phyloP scores from a whole-genome alignment of 2,113 vertebrate species.

The Silurus asotus region DNA sequence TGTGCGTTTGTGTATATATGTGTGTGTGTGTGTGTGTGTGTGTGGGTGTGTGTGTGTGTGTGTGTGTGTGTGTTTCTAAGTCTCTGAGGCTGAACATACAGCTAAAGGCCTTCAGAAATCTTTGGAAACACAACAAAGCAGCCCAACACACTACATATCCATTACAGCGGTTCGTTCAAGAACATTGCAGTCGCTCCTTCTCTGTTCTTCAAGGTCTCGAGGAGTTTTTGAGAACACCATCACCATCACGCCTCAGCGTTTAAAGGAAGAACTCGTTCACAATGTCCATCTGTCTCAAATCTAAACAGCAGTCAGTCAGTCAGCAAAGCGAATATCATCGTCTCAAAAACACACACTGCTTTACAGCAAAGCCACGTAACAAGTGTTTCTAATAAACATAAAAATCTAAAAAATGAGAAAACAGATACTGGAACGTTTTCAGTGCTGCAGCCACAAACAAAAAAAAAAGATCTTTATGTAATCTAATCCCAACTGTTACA shows the following conservation, averaged over 20 bases:
- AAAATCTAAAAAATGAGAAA: background rate
- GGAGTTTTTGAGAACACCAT: background rate
- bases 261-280: background rate
- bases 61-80: background rate
- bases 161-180: constrained; percentile 59
- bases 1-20: background rate
- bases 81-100: constrained; percentile 42
- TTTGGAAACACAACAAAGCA: constrained; percentile 45
- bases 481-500: background rate
- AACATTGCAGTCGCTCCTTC: background rate
- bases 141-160: constrained; percentile 62
- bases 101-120: constrained; percentile 1
- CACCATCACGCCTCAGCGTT: background rate
- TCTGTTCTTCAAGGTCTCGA: too few species aligned
- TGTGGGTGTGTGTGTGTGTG: background rate
- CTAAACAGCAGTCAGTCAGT: background rate
- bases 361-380: background rate
- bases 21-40: background rate
- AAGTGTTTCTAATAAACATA: background rate
- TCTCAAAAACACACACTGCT: background rate
- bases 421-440: background rate
- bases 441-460: background rate
- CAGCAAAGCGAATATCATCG: background rate
- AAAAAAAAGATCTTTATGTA: too few species aligned
- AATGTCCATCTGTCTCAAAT: background rate